Percentiles rank a stretch among this genome's conserved stretches.
Evolutionary conservation across 2,888 invertebrate genomes (phyloP).

Genomic region (Euplagia quadripunctaria): DNA sequence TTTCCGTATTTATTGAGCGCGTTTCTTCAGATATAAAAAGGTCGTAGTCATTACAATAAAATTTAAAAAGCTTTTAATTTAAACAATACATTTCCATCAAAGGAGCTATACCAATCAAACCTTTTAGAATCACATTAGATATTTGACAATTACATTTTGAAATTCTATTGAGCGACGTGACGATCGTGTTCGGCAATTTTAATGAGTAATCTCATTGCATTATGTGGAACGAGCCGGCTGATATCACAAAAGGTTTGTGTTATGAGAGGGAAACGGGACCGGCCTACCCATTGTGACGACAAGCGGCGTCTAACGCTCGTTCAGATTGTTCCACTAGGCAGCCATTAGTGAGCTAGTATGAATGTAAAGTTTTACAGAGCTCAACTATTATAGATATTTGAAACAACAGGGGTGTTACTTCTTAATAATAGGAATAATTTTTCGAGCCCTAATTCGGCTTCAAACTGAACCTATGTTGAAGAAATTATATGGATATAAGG

Average conservation of each 20-base stretch:
- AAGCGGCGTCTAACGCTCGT: slow-evolving; percentile 53
- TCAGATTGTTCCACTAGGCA: slow-evolving; percentile 38
- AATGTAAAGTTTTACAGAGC: background rate
- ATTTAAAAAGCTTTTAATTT: too few relatives aligned
- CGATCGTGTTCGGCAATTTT: slow-evolving; percentile 51
- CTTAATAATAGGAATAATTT: too few relatives aligned
- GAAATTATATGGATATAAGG: too few relatives aligned
- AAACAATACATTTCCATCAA: background rate
- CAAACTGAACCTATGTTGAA: too few relatives aligned
- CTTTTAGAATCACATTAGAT: slow-evolving; percentile 28
- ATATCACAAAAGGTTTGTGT: slow-evolving; percentile 68
- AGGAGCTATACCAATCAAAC: slow-evolving; percentile 1
- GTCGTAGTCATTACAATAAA: too few relatives aligned
- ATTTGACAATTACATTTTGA: slow-evolving; percentile 32
- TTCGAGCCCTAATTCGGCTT: too few relatives aligned
- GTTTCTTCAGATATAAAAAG: too few relatives aligned
- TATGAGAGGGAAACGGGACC: slow-evolving; percentile 58
- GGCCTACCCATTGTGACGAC: slow-evolving; percentile 63
- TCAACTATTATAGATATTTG: background rate
- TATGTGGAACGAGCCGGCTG: slow-evolving; percentile 55
- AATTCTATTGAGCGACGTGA: slow-evolving; percentile 23
- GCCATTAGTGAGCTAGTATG: background rate
- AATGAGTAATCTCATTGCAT: slow-evolving; percentile 68
- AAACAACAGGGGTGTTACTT: too few relatives aligned
- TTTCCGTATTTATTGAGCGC: too few relatives aligned